These are phyloP conservation scores for Chelmon rostratus DNA, from an alignment of 2,797 vertebrate species.

Conservation along the genomic window DNA sequence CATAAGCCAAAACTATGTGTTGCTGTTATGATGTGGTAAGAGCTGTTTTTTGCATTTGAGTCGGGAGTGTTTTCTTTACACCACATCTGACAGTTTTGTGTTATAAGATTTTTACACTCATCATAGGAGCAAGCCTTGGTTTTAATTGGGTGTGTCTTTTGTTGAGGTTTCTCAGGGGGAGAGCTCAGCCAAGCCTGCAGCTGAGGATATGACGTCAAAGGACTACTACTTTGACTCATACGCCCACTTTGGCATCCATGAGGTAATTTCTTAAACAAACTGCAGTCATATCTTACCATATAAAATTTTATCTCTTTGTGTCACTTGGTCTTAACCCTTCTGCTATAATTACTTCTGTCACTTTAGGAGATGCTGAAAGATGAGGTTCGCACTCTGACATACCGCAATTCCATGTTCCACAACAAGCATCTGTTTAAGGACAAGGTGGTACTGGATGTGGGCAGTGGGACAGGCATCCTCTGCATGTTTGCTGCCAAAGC, in stretches of 20 bases:
- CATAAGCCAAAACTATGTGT: too few relatives aligned
- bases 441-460: conserved; percentile 95
- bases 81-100: neutral
- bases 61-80: neutral
- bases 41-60: neutral
- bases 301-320: neutral
- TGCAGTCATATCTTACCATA: fast-evolving
- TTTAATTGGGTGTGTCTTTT: neutral
- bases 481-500: conserved; percentile 98
- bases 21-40: too few relatives aligned
- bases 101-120: neutral
- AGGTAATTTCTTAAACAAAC: conserved; percentile 80
- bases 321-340: neutral
- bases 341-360: neutral
- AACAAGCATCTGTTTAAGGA: conserved; percentile 97
- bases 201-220: conserved; percentile 97
- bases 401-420: conserved; percentile 97
- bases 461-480: conserved; percentile 95
- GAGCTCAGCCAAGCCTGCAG: conserved; percentile 90
- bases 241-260: conserved; percentile 95
- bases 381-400: conserved; percentile 95
- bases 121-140: too few relatives aligned
- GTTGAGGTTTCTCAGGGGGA: conserved; percentile 92
- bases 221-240: conserved; percentile 98
- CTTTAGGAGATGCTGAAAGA: conserved; percentile 96